Base-by-base conservation (phyloP, 2,888 invertebrate genomes). In the Melipona bicolor region DNA sequence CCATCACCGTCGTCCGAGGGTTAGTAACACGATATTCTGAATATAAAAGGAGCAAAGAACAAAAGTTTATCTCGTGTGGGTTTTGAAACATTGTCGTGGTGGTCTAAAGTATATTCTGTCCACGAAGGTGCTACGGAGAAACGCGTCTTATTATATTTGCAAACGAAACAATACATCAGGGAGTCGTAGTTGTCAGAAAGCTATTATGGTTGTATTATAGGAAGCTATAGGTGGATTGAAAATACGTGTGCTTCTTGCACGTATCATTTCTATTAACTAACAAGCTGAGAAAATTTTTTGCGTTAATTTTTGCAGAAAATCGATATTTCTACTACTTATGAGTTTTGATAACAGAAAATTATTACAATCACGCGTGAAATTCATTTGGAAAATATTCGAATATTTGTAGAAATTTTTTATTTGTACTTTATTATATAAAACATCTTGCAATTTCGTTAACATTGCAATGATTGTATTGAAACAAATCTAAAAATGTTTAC, bases 71-170 rank as follows among this genome's bases (percentile, higher is more conserved):
- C 32, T 11, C 52, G 65, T 49, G 75, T 54, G 67, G 73, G 68
- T 69, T 65, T 72, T n/a, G 61, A 62, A 62, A 61, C n/a, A 59
- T 59, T 62, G 32, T 36, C 76, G 21, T 2, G 84, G 76, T 79
- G 83, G 84, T 83, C 76, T 73, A 49, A n/a, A 64, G 69, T 59
- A 79, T 83, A 84, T 85, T 85, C 79, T 61, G 61, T 32, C 24
- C 84, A 85, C 84, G 84, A 72, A 54, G n/a, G n/a, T 62, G 59
- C 76, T 70, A 59, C 49, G 67, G 61, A 73, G 70, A 65, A 65
- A 79, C 56, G 70, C 67, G 65, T 15, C 62, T 79, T 64, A 74
- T 77, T 86, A n/a, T 50, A 79, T 82, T 84, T 79, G 77, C 79
- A 73, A 85, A 84, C 72, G 75, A 79, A 65, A 83, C 83, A 72